These are phyloP conservation scores for Leptosomus discolor DNA, from an alignment of 2,113 vertebrate genomes.

Conservation along the genomic window DNA sequence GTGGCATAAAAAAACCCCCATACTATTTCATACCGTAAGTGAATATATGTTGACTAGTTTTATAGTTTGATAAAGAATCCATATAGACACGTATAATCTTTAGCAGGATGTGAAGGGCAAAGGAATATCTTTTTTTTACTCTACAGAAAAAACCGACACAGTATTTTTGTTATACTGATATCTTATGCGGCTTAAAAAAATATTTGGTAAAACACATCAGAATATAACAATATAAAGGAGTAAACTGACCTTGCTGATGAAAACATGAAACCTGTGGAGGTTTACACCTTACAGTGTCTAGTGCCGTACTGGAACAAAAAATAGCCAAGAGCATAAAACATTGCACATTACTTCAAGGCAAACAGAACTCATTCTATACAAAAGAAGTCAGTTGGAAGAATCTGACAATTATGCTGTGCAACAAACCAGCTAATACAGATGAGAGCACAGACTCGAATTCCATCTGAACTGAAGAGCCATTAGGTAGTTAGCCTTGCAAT, in stretches of 20 bases:
- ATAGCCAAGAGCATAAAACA: not conserved
- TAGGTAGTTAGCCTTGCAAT: not conserved
- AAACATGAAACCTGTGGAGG: not conserved
- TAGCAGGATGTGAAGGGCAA: not conserved
- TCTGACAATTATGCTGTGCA: not conserved
- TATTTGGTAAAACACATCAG: not conserved
- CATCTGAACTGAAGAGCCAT: not conserved
- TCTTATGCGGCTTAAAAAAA: not conserved
- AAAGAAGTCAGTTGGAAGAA: not conserved
- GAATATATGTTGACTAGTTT: not conserved
- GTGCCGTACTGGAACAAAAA: not conserved
- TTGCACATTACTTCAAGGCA: not conserved
- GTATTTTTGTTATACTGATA: not conserved
- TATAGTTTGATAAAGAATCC: not conserved
- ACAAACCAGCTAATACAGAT: not conserved
- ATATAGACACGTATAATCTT: not conserved
- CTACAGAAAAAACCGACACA: not conserved
- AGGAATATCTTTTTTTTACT: not conserved
- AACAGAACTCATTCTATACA: not conserved
- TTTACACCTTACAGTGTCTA: not conserved
- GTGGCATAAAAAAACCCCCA: rapidly evolving
- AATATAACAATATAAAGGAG: not conserved
- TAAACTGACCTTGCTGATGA: not conserved
- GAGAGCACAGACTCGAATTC: not conserved
- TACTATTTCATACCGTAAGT: not conserved